Evolutionary conservation across 2,797 vertebrate genomes (phyloP).

Genomic region (Lepus oiostolus): DNA sequence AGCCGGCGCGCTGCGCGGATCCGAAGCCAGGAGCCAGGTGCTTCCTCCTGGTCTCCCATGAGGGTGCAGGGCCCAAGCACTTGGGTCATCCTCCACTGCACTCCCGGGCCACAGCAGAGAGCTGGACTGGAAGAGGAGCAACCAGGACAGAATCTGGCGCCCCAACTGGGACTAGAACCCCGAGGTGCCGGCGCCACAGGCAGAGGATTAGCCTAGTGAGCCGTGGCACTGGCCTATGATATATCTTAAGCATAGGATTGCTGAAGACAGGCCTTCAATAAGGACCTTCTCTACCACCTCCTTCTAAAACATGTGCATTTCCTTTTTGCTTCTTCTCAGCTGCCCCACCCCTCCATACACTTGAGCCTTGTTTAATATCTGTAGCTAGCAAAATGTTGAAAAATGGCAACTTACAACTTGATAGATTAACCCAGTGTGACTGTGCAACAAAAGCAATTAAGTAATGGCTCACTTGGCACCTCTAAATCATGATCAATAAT

Average conservation of each 20-base stretch:
- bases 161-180: no score
- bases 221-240: neutral
- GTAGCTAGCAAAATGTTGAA: slow-evolving; percentile 56
- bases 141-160: no score
- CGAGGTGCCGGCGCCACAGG: no score
- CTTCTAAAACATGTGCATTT: neutral
- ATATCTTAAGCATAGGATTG: neutral
- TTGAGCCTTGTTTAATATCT: slow-evolving; percentile 17
- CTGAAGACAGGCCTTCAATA: neutral
- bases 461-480: neutral
- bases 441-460: neutral
- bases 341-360: neutral
- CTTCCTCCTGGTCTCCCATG: no score
- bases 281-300: neutral
- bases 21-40: no score
- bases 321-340: neutral
- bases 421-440: slow-evolving; percentile 34
- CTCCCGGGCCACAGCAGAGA: no score
- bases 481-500: slow-evolving; percentile 38
- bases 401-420: slow-evolving; percentile 10
- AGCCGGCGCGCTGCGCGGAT: no score
- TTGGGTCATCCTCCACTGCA: no score
- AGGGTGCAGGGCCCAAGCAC: no score
- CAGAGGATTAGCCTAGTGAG: no score
- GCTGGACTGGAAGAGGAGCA: no score